Evolutionary conservation across 1,140 invertebrate genomes (phyloP), one percentile per base, ranked within the genome.

Genomic region (Macrobrachium rosenbergii): DNA sequence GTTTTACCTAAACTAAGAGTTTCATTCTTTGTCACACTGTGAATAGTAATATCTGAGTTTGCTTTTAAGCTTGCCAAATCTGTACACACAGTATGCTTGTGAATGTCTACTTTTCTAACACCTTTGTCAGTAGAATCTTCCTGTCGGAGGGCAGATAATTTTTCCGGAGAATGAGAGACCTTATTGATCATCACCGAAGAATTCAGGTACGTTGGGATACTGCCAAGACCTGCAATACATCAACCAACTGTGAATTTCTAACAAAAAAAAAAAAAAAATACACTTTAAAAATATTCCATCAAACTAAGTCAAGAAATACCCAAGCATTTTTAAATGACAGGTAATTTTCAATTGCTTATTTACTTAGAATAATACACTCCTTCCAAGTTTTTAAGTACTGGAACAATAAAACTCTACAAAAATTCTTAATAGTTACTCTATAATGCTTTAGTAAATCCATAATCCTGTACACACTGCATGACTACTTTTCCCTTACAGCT

Each of bases 101-200:
- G 64, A 45, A 67, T 59, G 28, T 88, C 87, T 76, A 83, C 60
- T 63, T 84, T 84, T 67, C 80, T 88, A n/a, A 83, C 43, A 59
- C 67, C 67, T 28, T 88, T 88, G 43, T 88, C 87, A 45, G 76
- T 37, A 76, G 76, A 64, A 73, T 88, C 87, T 73, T 88, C 82
- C 67, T 82, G 88, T 81, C 69, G 83, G 62, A 60, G 59, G 72
- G 83, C 23, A 64, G 88, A 72, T 52, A 75, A 69, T 79, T 89
- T 89, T 23, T 89, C 88, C 69, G 88, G 83, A 23, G 88, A 89
- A 79, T 85, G 85, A 23, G 88, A 82, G 63, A 89, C 89, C 76
- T 90, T 90, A 80, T 90, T 90, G 87, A 90, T 90, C 73, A 90
- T 85, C 79, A 90, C 89, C 16, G 89, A 90, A 64, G 83, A 88